Conservation (phyloP, 2,113 vertebrate species). For the Ceratotherium simum region DNA sequence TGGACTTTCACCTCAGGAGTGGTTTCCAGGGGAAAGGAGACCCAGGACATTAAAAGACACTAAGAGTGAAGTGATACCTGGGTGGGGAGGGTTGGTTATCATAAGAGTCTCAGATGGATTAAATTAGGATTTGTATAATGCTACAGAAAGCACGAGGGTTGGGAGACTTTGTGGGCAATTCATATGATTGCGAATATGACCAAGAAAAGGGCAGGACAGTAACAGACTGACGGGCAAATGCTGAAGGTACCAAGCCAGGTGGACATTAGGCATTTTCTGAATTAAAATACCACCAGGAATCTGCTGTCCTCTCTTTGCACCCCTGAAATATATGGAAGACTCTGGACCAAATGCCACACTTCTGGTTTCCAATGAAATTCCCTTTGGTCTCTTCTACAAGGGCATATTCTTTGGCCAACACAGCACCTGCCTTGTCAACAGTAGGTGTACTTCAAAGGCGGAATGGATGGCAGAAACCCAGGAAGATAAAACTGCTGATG, state of each 20-base stretch:
- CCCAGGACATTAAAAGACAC: background rate
- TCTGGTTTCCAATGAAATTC: background rate
- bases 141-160: background rate
- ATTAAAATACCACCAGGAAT: background rate
- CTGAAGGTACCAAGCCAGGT: background rate
- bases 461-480: conserved; percentile 38
- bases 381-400: conserved; percentile 35
- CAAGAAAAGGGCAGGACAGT: background rate
- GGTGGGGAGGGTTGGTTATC: background rate
- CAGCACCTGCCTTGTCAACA: background rate
- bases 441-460: conserved; percentile 23
- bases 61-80: background rate
- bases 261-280: background rate
- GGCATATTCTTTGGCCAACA: conserved; percentile 21
- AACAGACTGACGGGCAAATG: background rate
- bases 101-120: background rate
- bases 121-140: background rate
- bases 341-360: background rate
- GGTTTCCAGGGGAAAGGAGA: background rate
- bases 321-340: background rate
- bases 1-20: background rate
- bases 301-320: background rate
- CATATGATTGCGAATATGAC: background rate
- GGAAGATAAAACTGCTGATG: conserved; percentile 52
- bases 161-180: background rate